phyloP scores from a whole-genome alignment of 2,888 invertebrate species.

The Drosophila yooni region DNA sequence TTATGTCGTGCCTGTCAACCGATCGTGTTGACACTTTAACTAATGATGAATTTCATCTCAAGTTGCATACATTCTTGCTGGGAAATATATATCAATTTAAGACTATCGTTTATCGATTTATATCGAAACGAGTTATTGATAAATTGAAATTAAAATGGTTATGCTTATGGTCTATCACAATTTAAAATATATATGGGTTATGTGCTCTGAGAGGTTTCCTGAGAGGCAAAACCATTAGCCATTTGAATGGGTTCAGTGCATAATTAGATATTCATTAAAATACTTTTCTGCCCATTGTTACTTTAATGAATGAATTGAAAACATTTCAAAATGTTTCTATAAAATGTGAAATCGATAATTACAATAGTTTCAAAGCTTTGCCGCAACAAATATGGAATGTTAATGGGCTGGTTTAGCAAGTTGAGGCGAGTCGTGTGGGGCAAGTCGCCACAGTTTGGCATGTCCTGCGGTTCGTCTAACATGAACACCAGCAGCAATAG shows the following conservation, averaged over 20 bases:
- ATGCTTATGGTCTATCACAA: not conserved
- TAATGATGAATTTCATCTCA: not conserved
- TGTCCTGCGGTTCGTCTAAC: slow-evolving; percentile 42
- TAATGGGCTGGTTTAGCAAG: not conserved
- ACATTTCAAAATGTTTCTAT: not conserved
- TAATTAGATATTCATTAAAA: not conserved
- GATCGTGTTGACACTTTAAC: not conserved
- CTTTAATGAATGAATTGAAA: not conserved
- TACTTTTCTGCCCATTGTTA: not conserved
- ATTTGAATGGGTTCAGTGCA: not conserved
- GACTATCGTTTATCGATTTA: not conserved
- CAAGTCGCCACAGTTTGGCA: slow-evolving; percentile 55
- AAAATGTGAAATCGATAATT: not conserved
- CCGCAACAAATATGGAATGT: slow-evolving; percentile 18
- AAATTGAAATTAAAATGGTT: not conserved
- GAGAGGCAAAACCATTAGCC: too few relatives aligned
- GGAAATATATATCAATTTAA: not conserved
- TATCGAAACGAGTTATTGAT: not conserved
- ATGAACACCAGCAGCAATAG: slow-evolving; percentile 13
- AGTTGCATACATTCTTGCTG: not conserved
- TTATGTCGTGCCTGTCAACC: not conserved
- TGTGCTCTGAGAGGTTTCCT: not conserved
- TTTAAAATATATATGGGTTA: not conserved
- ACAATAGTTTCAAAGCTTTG: not conserved
- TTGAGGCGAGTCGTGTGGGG: not conserved